Evolutionary conservation across 2,797 vertebrate genomes (phyloP), one percentile per base, ranked within the genome.

Genomic region (Sciurus vulgaris): DNA sequence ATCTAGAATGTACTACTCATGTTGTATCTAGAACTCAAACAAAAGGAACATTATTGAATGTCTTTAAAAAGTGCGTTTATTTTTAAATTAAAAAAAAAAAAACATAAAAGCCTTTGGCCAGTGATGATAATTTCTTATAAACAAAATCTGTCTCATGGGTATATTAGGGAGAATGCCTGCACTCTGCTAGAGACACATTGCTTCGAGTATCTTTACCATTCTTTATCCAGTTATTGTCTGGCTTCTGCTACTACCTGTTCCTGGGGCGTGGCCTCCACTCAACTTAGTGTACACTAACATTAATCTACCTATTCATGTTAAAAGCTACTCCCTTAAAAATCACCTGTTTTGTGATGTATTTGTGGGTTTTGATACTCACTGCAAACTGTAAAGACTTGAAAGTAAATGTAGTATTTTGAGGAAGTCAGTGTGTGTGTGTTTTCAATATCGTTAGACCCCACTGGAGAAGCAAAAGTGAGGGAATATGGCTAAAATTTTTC

Each of bases 381-480:
- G 22, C 47, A 82, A 72, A 72, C 14, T 35, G 26, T 47, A 72
- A 41, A n/a, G 44, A 81, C 35, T 18, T 56, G 7, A 70, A 81
- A 72, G 35, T 41, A 59, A 84, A 94, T 41, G 70, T 8, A 86
- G 41, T 35, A 54, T 72, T 94, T 85, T 79, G 65, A 79, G 74
- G 56, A 85, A 70, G 69, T 63, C n/a, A 33, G 6, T n/a, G 61
- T 30, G 61, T 63, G 38, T 73, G 12, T 41, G 22, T 73, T 13
- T 61, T 91, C 49, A 26, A 17, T 79, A 63, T 17, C 79, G 56
- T 44, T 85, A 94, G 78, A 92, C 30, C 70, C 69, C 26, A 69
- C 67, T 67, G 73, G 47, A 95, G 86, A 69, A 86, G 86, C 70
- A 67, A 95, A 93, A 83, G 44, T 35, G 67, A 85, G 24, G n/a